These are phyloP conservation scores for Morphnarchus princeps DNA, from an alignment of 2,113 vertebrate species.

Conservation along the genomic window DNA sequence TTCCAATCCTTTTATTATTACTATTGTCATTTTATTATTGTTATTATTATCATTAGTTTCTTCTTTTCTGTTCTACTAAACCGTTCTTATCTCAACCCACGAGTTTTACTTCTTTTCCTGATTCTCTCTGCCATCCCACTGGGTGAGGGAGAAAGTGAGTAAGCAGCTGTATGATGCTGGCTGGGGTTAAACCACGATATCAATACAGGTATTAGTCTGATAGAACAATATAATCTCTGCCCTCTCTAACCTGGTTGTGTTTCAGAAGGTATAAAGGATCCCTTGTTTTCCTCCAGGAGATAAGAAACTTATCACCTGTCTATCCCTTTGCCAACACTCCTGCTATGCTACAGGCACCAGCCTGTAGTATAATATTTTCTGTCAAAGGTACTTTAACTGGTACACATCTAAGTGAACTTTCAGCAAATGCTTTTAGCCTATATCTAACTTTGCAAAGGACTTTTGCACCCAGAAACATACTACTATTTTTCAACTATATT, in stretches of 20 bases:
- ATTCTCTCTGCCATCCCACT: too few relatives aligned
- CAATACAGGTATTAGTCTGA: background rate
- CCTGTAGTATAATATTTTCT: background rate
- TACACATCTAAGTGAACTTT: background rate
- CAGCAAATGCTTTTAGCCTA: background rate
- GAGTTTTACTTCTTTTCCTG: too few relatives aligned
- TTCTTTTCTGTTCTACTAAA: too few relatives aligned
- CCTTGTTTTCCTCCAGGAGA: background rate
- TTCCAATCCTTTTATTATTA: too few relatives aligned
- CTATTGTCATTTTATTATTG: too few relatives aligned
- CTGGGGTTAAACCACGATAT: too few relatives aligned
- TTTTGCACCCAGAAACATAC: background rate
- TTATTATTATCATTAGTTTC: too few relatives aligned
- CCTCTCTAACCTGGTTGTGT: background rate
- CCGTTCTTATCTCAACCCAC: too few relatives aligned
- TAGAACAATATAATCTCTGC: background rate
- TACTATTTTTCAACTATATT: background rate
- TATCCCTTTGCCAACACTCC: fast-evolving
- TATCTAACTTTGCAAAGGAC: background rate
- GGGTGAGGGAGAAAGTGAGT: too few relatives aligned
- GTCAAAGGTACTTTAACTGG: background rate
- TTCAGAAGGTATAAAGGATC: background rate
- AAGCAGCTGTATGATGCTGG: too few relatives aligned
- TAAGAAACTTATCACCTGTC: background rate
- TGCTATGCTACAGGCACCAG: background rate